These are phyloP conservation scores for Melieria picta DNA, from an alignment of 2,888 invertebrate genomes.

Conservation along the genomic window DNA sequence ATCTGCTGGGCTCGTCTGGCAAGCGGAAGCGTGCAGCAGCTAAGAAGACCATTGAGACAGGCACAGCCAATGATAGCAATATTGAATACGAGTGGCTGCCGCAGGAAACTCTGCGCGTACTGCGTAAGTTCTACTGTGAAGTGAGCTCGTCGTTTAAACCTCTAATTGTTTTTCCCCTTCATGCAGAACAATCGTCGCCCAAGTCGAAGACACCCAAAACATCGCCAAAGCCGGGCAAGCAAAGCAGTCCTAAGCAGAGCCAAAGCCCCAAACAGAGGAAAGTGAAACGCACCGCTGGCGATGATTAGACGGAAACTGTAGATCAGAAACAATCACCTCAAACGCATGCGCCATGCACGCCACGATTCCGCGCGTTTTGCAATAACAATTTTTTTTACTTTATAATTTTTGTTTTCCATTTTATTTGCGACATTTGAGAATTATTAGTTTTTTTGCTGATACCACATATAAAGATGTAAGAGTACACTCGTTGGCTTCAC, in stretches of 20 bases:
- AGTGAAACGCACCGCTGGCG: slow-evolving; percentile 52
- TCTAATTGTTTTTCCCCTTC: background rate
- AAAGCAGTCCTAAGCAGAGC: slow-evolving; percentile 72
- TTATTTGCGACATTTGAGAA: slow-evolving; percentile 26
- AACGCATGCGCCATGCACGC: slow-evolving; percentile 18
- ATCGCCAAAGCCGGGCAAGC: slow-evolving; percentile 67
- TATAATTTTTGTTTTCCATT: slow-evolving; percentile 7
- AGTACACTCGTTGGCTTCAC: no score
- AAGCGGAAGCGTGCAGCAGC: slow-evolving; percentile 71
- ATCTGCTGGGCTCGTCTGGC: slow-evolving; percentile 84
- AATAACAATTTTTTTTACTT: slow-evolving; percentile 7
- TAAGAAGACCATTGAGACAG: slow-evolving; percentile 84
- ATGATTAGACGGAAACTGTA: slow-evolving; percentile 26
- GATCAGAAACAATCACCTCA: slow-evolving; percentile 21
- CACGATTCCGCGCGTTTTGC: background rate
- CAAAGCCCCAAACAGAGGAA: slow-evolving; percentile 83
- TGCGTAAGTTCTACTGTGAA: slow-evolving; percentile 73
- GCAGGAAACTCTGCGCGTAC: slow-evolving; percentile 83
- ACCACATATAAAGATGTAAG: no score
- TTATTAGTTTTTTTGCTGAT: slow-evolving; percentile 17
- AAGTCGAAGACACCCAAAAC: slow-evolving; percentile 71
- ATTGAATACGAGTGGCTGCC: slow-evolving; percentile 99
- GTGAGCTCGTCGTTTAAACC: slow-evolving; percentile 5
- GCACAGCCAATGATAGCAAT: slow-evolving; percentile 87
- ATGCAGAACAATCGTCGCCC: slow-evolving; percentile 76